Evolutionary conservation across 2,113 vertebrate species (phyloP).

Genomic region (Acanthochromis polyacanthus): DNA sequence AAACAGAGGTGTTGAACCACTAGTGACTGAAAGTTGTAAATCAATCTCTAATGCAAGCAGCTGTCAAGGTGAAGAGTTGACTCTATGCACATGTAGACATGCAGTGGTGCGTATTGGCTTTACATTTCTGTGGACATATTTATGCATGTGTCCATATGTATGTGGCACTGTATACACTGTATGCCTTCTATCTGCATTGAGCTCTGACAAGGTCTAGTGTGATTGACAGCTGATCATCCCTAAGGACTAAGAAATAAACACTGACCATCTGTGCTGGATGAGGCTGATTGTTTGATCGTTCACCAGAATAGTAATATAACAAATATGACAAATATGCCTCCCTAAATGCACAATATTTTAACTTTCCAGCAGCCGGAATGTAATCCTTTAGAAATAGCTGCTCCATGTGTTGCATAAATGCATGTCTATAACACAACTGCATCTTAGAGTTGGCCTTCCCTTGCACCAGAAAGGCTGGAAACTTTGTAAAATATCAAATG

Average conservation of each 20-base stretch:
- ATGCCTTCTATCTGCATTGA: not conserved
- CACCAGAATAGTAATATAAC: slow-evolving; percentile 18
- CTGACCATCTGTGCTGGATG: slow-evolving; percentile 21
- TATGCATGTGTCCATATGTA: slow-evolving; percentile 27
- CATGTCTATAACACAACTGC: not conserved
- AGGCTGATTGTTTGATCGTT: slow-evolving; percentile 20
- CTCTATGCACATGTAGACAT: not conserved
- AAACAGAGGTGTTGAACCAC: slow-evolving; percentile 44
- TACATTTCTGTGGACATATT: slow-evolving; percentile 33
- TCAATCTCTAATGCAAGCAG: slow-evolving; percentile 52
- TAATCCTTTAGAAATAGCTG: too few species aligned
- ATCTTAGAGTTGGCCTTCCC: slow-evolving; percentile 15
- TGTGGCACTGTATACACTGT: not conserved
- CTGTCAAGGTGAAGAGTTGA: slow-evolving; percentile 54
- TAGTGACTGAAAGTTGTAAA: slow-evolving; percentile 54
- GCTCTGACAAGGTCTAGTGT: slow-evolving; percentile 1
- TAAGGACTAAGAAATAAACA: slow-evolving; percentile 22
- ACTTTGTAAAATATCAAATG: slow-evolving; percentile 10
- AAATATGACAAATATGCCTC: slow-evolving; percentile 12
- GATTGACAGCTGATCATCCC: slow-evolving; percentile 29
- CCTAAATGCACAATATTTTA: not conserved
- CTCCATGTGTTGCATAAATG: not conserved
- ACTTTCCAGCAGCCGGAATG: not conserved
- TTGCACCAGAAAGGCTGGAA: slow-evolving; percentile 4
- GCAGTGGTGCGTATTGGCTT: slow-evolving; percentile 11